A percentile compares a stretch with the other conserved stretches of the same genome.
phyloP scores from a whole-genome alignment of 2,888 invertebrate species.

The Pachydiplax longipennis region DNA sequence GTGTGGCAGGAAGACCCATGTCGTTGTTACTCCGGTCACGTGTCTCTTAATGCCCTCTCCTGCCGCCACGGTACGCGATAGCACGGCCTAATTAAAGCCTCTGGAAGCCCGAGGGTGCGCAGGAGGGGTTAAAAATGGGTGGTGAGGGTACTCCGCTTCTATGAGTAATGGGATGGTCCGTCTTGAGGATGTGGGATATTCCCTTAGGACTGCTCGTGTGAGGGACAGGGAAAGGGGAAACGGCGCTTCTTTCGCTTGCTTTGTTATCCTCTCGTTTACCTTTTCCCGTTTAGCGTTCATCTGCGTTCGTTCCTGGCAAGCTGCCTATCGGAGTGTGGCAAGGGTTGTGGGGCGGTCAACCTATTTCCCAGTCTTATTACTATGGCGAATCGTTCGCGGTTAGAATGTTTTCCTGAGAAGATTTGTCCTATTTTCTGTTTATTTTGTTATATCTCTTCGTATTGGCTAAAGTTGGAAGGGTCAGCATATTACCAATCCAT shows the following conservation, averaged over 20 bases:
- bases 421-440: too few species aligned
- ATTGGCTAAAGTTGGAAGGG: too few species aligned
- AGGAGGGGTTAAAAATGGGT: not conserved
- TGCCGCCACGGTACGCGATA: slow-evolving; percentile 4
- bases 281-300: not conserved
- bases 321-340: too few species aligned
- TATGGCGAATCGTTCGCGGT: too few species aligned
- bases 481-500: too few species aligned
- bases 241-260: not conserved
- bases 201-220: not conserved
- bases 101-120: not conserved
- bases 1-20: slow-evolving; percentile 29
- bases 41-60: slow-evolving; percentile 12
- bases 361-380: too few species aligned
- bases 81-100: slow-evolving; percentile 33
- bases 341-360: too few species aligned
- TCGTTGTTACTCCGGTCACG: slow-evolving; percentile 30
- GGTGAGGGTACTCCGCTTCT: not conserved
- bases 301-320: not conserved
- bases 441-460: too few species aligned
- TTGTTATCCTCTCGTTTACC: not conserved
- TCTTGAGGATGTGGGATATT: not conserved
- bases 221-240: not conserved
- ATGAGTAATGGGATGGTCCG: not conserved
- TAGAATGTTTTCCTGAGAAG: too few species aligned